Evolutionary conservation across 1,140 invertebrate species (phyloP), one percentile per base, ranked within the genome.

Genomic region (Brachionus rotundiformis): DNA sequence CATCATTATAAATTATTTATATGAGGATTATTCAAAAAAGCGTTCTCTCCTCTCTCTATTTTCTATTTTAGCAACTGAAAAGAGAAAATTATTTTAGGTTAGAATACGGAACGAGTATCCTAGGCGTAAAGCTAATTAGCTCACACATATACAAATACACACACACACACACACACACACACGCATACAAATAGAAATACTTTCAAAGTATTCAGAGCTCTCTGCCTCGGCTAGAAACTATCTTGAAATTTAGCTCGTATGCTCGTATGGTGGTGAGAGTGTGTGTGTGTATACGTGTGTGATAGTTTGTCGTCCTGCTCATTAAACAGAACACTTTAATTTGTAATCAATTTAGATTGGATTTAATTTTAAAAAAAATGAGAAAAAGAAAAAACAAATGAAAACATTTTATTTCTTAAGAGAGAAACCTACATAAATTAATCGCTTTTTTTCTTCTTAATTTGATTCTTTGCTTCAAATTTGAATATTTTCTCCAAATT

Each of bases 1-100:
- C 68, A 73, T 73, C 68, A 73, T 73, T 73, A 73, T 73, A 73
- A 29, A 36, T 8, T 36, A 23, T 71, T 71, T 71, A 8, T 63
- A 10, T 71, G 29, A 23, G 16, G 29, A 13, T 25, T 73, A 25
- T 27, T 44, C 41, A 31, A 23, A 73, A 44, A 73, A 73, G 16
- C 1, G 11, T 36, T 36, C 33, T 36, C 23, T 68, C 63, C 36
- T 68, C 63, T 68, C 63, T 68, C 63, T 68, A 68, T 68, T 68
- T 68, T 68, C 31, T 68, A 33, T 36, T 68, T 63, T 63, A 63
- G 31, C 16, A 33, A 68, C 27, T 68, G 10, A n/a, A 36, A 13
- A 33, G 36, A 68, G 36, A 63, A 33, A 31, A 29, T 63, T 33
- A 29, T 29, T 63, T 63, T 25, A 33, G 25, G 25, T 63, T 29